Conservation (phyloP, 2,113 vertebrate genomes). For the Pluvialis apricaria region DNA sequence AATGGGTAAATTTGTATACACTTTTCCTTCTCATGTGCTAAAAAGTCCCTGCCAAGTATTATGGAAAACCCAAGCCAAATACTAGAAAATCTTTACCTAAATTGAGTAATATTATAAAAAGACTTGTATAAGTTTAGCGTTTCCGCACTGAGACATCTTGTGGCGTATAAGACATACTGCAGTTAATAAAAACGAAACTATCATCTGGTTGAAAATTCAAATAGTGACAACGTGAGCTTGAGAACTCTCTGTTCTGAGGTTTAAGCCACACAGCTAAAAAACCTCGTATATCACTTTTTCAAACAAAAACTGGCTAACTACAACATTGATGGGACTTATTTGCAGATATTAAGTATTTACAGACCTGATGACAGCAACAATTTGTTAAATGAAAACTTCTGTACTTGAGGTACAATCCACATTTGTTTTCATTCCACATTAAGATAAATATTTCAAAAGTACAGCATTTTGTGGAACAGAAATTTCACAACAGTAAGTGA, state of each 20-base stretch:
- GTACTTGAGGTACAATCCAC: background rate
- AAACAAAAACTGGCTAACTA: background rate
- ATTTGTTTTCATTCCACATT: background rate
- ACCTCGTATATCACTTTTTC: background rate
- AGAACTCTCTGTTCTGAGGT: background rate
- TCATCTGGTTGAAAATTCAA: rapidly evolving
- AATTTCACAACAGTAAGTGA: background rate
- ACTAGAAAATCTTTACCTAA: background rate
- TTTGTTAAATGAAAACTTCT: background rate
- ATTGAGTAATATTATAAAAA: background rate
- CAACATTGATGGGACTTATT: background rate
- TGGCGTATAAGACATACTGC: slow-evolving; percentile 4
- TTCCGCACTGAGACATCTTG: slow-evolving; percentile 34
- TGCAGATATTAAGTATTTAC: background rate
- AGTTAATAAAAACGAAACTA: background rate
- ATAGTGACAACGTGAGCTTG: background rate
- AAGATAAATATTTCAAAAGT: background rate
- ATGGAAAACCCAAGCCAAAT: background rate
- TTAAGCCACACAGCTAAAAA: background rate
- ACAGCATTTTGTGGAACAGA: background rate
- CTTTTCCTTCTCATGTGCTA: background rate
- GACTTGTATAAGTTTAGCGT: rapidly evolving
- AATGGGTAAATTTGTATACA: background rate
- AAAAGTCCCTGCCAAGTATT: background rate
- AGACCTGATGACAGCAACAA: background rate